A percentile compares a stretch with the other conserved stretches of the same genome.
Conservation (phyloP, 2,113 vertebrate genomes). For the Alligator mississippiensis region DNA sequence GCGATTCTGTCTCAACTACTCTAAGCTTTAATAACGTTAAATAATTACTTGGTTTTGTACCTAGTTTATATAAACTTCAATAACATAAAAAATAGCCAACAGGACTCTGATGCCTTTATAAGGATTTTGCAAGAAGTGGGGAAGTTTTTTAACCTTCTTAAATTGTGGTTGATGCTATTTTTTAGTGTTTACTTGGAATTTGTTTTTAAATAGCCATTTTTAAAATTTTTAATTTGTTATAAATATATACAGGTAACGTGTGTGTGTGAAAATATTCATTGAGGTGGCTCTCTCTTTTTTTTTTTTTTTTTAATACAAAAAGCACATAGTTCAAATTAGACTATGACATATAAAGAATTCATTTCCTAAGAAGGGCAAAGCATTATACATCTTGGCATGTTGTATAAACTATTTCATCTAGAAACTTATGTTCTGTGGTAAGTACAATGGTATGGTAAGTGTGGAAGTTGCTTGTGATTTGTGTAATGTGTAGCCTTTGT, state of each 20-base stretch:
- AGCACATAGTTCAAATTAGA: background rate
- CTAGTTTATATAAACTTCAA: background rate
- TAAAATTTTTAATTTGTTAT: background rate
- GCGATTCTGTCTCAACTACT: background rate
- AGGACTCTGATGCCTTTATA: background rate
- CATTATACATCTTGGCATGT: background rate
- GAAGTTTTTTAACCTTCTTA: background rate
- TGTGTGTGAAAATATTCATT: background rate
- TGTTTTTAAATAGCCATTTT: background rate
- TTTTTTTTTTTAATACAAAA: background rate
- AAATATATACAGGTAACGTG: background rate
- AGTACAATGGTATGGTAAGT: background rate
- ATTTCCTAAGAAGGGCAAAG: background rate
- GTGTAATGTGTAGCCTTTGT: background rate
- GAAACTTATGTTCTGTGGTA: constrained; percentile 9
- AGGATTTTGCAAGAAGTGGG: background rate
- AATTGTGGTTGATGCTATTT: background rate
- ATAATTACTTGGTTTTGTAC: background rate
- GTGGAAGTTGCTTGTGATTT: background rate
- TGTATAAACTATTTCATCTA: background rate
- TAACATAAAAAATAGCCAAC: background rate
- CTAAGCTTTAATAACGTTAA: background rate
- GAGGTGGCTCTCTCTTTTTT: background rate
- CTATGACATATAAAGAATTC: background rate
- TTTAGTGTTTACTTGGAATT: background rate